Evolutionary conservation across 2,888 invertebrate genomes (phyloP).

Genomic region (Neoascia interrupta): DNA sequence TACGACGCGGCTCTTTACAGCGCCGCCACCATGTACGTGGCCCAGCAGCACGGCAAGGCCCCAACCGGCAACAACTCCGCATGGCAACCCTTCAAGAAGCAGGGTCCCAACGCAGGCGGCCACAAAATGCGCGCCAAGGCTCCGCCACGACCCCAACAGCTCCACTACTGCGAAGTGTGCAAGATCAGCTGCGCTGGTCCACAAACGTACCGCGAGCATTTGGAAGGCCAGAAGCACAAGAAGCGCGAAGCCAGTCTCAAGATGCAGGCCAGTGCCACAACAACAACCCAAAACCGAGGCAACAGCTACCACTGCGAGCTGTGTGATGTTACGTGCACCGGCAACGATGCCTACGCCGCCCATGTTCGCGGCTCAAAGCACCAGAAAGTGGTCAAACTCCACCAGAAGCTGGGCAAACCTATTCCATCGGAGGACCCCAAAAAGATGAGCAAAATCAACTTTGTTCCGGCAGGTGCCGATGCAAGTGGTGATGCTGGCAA

Average conservation of each 20-base stretch:
- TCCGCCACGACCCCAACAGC: conserved; percentile 93
- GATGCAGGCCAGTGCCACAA: conserved; percentile 84
- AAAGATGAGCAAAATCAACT: conserved; percentile 83
- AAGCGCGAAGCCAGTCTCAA: conserved; percentile 96
- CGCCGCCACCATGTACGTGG: conserved; percentile 96
- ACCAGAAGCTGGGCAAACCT: conserved; percentile 98
- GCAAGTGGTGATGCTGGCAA: conserved; percentile 43
- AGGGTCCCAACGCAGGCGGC: conserved; percentile 77
- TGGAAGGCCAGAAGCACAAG: conserved; percentile 99
- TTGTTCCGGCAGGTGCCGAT: conserved; percentile 78
- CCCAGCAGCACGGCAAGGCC: conserved; percentile 84
- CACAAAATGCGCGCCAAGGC: conserved; percentile 80
- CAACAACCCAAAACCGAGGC: conserved; percentile 83
- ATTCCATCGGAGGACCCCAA: conserved; percentile 97
- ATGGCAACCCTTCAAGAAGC: conserved; percentile 83
- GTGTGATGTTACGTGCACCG: conserved; percentile 99
- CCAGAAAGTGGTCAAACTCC: conserved; percentile 97
- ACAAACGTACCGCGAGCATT: conserved; percentile 96
- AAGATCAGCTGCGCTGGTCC: conserved; percentile 98
- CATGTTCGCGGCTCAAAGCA: conserved; percentile 99
- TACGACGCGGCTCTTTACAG: conserved; percentile 97
- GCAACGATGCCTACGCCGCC: conserved; percentile 98
- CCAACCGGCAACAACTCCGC: conserved; percentile 70
- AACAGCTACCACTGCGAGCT: conserved; percentile 91
- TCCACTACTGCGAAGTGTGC: conserved; percentile 99